Evolutionary conservation across 1,140 invertebrate species (phyloP).

Genomic region (Ylistrum balloti): DNA sequence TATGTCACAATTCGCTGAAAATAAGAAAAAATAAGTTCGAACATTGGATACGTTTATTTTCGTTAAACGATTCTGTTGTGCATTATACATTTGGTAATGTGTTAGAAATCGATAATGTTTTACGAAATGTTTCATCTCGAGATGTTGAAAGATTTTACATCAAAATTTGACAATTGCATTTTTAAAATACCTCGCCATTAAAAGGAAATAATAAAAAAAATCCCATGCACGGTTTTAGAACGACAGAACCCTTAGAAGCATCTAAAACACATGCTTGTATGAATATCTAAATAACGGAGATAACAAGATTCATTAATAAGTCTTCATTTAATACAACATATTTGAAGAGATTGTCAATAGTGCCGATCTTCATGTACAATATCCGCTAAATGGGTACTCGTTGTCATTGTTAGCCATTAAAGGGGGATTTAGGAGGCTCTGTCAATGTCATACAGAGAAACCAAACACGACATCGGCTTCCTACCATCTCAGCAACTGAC

Average conservation of each 20-base stretch:
- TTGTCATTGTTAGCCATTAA: not conserved
- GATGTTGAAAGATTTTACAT: too few species aligned
- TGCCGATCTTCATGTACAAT: not conserved
- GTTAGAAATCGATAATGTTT: too few species aligned
- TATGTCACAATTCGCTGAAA: too few species aligned
- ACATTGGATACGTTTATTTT: too few species aligned
- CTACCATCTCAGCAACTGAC: not conserved
- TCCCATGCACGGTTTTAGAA: not conserved
- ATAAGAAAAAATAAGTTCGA: too few species aligned
- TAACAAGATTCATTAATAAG: not conserved
- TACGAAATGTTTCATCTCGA: too few species aligned
- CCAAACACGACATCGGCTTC: not conserved
- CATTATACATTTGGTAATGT: too few species aligned
- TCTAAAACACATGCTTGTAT: not conserved
- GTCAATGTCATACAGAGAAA: not conserved
- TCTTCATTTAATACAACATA: slow-evolving; percentile 2
- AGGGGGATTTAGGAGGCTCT: not conserved
- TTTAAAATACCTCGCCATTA: not conserved
- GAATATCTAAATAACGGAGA: not conserved
- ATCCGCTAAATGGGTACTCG: not conserved
- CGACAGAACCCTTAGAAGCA: not conserved
- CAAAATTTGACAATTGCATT: too few species aligned
- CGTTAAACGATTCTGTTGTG: too few species aligned
- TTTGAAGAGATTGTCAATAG: slow-evolving; percentile 11
- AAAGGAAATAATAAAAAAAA: not conserved